Evolutionary conservation across 2,113 vertebrate species (phyloP), one percentile per base, ranked within the genome.

Genomic region (Aramus guarauna): DNA sequence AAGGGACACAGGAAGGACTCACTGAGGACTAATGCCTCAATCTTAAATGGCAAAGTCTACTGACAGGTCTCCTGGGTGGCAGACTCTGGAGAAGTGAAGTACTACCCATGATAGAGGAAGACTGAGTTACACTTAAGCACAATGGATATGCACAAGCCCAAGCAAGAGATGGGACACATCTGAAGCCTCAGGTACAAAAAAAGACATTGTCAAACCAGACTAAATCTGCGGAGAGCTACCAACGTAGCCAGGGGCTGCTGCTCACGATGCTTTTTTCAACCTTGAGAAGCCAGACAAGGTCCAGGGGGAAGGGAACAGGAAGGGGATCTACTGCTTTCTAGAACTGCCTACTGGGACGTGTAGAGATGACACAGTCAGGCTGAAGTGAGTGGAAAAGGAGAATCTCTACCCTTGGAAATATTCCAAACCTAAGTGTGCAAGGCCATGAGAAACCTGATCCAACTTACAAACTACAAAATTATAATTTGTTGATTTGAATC

Each of bases 201-300:
- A 3, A 29, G 19, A 16, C 0, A 0, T 1, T 9, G 34, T 36
- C 39, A 56, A 71, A 67, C 4, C 32, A 24, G 29, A 32, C 0
- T 20, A 15, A 41, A 12, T 13, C 27, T 6, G 0, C 3, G 15
- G 36, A 68, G 17, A 48, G 36, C 12, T 45, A 66, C 30, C 50
- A 86, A 22, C 1, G 0, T 17, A 41, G 56, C 43, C 62, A 86
- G 39, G 1, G 12, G 3, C 12, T 58, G 48, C 78, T 72, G 47
- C 53, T 39, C 48, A 16, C 0, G 2, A 11, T 37, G 6, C 1
- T 63, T 2, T 32, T 69, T 17, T 45, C 43, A 48, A 3, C 36
- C 13, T 77, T 36, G 12, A 75, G 20, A 69, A 52, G 18, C 73
- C 15, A 71, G 34, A 56, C 12, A 34, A 78, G 12, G 29, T 14